Conservation (phyloP, 1,140 invertebrate species). For the Megalopta genalis region DNA sequence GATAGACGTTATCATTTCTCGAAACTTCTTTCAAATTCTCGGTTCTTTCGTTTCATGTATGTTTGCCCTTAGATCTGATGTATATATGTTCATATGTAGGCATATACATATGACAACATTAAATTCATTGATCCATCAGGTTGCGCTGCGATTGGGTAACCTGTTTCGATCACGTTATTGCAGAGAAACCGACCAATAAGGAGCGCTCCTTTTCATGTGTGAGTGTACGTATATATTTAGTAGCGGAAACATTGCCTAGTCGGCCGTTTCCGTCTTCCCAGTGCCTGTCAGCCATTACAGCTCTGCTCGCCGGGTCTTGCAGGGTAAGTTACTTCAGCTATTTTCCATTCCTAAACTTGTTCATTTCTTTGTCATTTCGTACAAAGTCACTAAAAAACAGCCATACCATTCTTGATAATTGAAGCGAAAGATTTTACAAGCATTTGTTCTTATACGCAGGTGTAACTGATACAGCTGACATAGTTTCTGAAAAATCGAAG, state of each 20-base stretch:
- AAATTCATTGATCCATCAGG: slow-evolving; percentile 29
- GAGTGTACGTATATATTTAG: slow-evolving; percentile 3
- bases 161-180: background rate
- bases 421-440: background rate
- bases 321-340: slow-evolving; percentile 44
- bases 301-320: slow-evolving; percentile 75
- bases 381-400: background rate
- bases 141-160: slow-evolving; percentile 9
- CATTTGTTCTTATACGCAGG: slow-evolving; percentile 23
- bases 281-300: slow-evolving; percentile 78
- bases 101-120: slow-evolving; percentile 8
- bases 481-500: slow-evolving; percentile 58
- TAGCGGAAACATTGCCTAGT: slow-evolving; percentile 67
- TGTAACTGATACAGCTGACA: slow-evolving; percentile 47
- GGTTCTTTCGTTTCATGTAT: background rate
- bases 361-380: slow-evolving; percentile 56
- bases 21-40: background rate
- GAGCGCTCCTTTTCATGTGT: background rate
- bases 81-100: background rate
- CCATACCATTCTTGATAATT: background rate
- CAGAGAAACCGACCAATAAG: slow-evolving; percentile 28
- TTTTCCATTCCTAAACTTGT: background rate
- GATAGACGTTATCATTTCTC: background rate
- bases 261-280: slow-evolving; percentile 75
- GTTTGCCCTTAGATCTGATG: background rate